phyloP scores from a whole-genome alignment of 2,888 invertebrate species.

The Pimpla rufipes region DNA sequence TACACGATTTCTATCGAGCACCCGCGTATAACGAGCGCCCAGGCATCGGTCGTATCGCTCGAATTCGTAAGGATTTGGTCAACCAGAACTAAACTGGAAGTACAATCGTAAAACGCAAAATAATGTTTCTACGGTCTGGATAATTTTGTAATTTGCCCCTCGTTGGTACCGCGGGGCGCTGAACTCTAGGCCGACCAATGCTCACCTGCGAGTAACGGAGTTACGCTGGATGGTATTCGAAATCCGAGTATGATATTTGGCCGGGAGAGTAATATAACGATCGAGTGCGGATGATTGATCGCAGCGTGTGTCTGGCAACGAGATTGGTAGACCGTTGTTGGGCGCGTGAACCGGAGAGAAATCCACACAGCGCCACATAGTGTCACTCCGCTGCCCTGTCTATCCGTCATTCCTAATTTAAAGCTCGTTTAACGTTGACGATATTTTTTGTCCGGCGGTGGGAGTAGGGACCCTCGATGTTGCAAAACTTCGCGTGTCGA shows the following conservation, averaged over 20 bases:
- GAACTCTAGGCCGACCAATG: neutral
- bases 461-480: neutral
- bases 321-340: constrained; percentile 56
- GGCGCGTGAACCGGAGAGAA: constrained; percentile 33
- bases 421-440: constrained; percentile 71
- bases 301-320: constrained; percentile 59
- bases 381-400: constrained; percentile 58
- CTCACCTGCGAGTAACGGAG: neutral
- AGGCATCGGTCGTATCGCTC: no score
- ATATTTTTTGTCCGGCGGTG: constrained; percentile 37
- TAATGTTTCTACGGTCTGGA: neutral
- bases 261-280: constrained; percentile 30
- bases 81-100: no score
- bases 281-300: constrained; percentile 71
- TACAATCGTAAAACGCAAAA: neutral
- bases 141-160: neutral
- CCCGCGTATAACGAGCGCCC: no score
- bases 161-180: neutral
- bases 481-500: constrained; percentile 48
- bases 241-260: constrained; percentile 22
- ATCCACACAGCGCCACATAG: constrained; percentile 27
- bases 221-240: constrained; percentile 10
- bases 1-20: no score
- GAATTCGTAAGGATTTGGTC: neutral
- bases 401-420: constrained; percentile 75